phyloP scores from a whole-genome alignment of 1,140 invertebrate species.

The Geopemphigus sp. region DNA sequence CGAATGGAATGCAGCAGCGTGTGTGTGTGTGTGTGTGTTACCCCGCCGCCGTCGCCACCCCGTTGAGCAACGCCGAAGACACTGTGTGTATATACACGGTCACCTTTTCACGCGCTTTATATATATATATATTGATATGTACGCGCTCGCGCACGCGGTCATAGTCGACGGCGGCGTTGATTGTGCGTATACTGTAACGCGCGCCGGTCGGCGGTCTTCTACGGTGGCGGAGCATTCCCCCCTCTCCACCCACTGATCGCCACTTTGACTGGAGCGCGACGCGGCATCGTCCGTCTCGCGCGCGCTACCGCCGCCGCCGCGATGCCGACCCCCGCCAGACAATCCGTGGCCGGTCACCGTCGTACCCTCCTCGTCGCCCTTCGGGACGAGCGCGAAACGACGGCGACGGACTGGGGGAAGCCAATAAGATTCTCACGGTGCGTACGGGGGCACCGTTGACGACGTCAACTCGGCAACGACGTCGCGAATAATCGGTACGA shows the following conservation, averaged over 20 bases:
- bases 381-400: background rate
- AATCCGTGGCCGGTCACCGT: no score
- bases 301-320: background rate
- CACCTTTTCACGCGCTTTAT: conserved; percentile 46
- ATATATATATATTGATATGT: background rate
- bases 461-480: no score
- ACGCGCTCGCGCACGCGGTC: background rate
- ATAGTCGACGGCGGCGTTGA: no score
- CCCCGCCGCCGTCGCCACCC: conserved; percentile 17
- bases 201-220: background rate
- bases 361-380: no score
- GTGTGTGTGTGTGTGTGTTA: background rate
- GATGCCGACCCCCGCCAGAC: no score
- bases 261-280: conserved; percentile 28
- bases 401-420: background rate
- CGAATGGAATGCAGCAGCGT: conserved; percentile 33
- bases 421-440: no score
- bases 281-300: no score
- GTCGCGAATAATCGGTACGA: no score
- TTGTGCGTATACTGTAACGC: no score
- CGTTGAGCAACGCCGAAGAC: conserved; percentile 13
- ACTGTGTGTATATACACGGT: background rate
- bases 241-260: background rate
- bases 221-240: no score
- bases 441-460: no score